Evolutionary conservation across 1,140 invertebrate species (phyloP), one percentile per base, ranked within the genome.

Genomic region (Lucilia sericata): DNA sequence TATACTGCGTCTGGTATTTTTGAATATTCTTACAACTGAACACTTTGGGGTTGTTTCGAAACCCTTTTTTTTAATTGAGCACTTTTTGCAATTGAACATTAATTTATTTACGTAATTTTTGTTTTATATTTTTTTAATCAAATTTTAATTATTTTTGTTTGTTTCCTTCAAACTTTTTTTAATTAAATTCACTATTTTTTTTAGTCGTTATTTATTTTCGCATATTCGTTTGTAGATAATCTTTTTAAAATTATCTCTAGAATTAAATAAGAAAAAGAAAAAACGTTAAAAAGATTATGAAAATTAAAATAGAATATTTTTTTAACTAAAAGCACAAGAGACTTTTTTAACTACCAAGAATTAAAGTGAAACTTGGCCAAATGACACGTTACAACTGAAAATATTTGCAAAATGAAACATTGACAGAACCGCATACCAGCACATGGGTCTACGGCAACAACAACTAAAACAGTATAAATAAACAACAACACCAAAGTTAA

Each of bases 331-430:
- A 60, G n/a, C 14, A n/a, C 25, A 60, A 60, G 1, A 8, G 2
- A 55, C 51, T 4, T 8, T 14, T 10, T 55, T 4, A 12, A 17
- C 51, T 55, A 55, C 51, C 51, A 17, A 55, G 17, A 55, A 55
- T 2, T 17, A 55, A 55, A 21, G 76, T 80, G 76, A 51, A 80
- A 80, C 76, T 80, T 25, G 36, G 76, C 21, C 76, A 80, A 80
- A 80, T 49, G 76, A 49, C 76, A 80, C 76, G 76, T 80, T 80
- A 80, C 76, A 80, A 80, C 76, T 80, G 76, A 80, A 80, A 49
- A 80, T 80, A 80, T 80, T 80, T 49, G 76, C 76, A 49, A 80
- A 80, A 17, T 70, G 21, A 70, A 25, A 49, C 42, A 80, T 49
- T 21, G 42, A 10, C 34, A 19, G 14, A 78, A 78, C n/a, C 75